A percentile compares a stretch with the other conserved stretches of the same genome.
Conservation (phyloP, 2,113 vertebrate species). For the Neodontobutis hainanensis region DNA sequence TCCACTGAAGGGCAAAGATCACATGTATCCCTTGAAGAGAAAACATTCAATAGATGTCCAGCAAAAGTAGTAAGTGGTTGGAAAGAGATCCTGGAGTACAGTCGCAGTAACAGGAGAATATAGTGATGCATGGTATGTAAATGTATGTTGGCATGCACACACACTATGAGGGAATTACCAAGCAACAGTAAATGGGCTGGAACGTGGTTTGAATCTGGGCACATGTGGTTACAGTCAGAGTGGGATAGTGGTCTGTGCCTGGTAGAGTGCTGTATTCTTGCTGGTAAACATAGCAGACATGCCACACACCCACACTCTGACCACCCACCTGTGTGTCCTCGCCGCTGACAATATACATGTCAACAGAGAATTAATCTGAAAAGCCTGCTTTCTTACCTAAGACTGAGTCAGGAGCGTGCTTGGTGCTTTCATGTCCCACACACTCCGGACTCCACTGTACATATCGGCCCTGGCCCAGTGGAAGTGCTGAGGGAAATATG, state of each 20-base stretch:
- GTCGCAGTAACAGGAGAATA: slow-evolving; percentile 42
- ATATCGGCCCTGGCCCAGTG: slow-evolving; percentile 3
- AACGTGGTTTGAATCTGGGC: slow-evolving; percentile 36
- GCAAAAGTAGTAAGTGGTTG: slow-evolving; percentile 12
- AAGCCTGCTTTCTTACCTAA: neutral
- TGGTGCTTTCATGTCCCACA: neutral
- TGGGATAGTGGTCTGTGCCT: slow-evolving; percentile 33
- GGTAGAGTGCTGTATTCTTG: slow-evolving; percentile 22
- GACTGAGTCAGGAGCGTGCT: neutral
- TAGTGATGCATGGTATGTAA: neutral
- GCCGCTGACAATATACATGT: slow-evolving; percentile 11
- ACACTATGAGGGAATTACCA: slow-evolving; percentile 8
- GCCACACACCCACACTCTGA: slow-evolving; percentile 38
- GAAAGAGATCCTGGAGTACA: slow-evolving; percentile 42
- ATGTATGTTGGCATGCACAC: slow-evolving; percentile 32
- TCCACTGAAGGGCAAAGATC: too few relatives aligned
- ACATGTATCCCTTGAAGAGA: neutral
- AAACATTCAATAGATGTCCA: too few relatives aligned
- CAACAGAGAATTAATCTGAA: neutral
- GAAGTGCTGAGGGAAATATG: slow-evolving; percentile 34
- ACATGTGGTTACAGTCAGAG: slow-evolving; percentile 27
- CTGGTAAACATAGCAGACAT: slow-evolving; percentile 44
- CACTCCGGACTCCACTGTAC: neutral
- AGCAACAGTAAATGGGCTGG: slow-evolving; percentile 47
- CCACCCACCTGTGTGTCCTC: slow-evolving; percentile 51